Evolutionary conservation across 2,113 vertebrate genomes (phyloP).

Genomic region (Zingel zingel): DNA sequence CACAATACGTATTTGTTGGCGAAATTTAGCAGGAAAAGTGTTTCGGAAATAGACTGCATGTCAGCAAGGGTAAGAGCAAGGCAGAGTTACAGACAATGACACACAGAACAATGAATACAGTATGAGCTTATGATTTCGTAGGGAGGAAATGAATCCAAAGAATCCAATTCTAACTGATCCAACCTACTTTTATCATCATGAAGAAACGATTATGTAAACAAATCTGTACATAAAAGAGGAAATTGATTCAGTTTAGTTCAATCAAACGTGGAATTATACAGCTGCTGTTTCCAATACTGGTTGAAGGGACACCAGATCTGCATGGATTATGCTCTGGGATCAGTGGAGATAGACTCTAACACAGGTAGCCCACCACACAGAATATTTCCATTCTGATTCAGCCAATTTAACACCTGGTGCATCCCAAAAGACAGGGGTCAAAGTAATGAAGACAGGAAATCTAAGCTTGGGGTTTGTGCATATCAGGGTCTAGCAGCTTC

Average conservation of each 20-base stretch:
- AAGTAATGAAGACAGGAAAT: conserved; percentile 52
- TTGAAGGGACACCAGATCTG: conserved; percentile 34
- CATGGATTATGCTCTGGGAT: conserved; percentile 38
- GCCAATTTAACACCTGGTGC: conserved; percentile 41
- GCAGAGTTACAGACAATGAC: not conserved
- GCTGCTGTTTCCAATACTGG: conserved; percentile 28
- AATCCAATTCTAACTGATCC: conserved; percentile 55
- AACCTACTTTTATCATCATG: conserved; percentile 26
- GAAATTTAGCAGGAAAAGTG: conserved; percentile 52
- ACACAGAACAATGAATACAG: conserved; percentile 4
- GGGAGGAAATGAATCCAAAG: conserved; percentile 28
- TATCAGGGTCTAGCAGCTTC: conserved; percentile 19
- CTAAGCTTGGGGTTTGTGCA: conserved; percentile 43
- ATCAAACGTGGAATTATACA: conserved; percentile 40
- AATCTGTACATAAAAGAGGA: not conserved
- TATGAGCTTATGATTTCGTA: conserved; percentile 32
- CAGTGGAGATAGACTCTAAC: conserved; percentile 25
- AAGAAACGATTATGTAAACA: conserved; percentile 19
- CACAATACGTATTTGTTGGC: conserved; percentile 27
- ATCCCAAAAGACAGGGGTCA: conserved; percentile 30
- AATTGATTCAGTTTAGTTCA: conserved; percentile 35
- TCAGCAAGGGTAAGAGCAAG: conserved; percentile 2
- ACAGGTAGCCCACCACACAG: conserved; percentile 25
- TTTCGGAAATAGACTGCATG: conserved; percentile 33
- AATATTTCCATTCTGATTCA: conserved; percentile 51